A percentile compares a stretch with the other conserved stretches of the same genome.
Evolutionary conservation across 2,797 vertebrate species (phyloP).

Genomic region (Tangara arthus): DNA sequence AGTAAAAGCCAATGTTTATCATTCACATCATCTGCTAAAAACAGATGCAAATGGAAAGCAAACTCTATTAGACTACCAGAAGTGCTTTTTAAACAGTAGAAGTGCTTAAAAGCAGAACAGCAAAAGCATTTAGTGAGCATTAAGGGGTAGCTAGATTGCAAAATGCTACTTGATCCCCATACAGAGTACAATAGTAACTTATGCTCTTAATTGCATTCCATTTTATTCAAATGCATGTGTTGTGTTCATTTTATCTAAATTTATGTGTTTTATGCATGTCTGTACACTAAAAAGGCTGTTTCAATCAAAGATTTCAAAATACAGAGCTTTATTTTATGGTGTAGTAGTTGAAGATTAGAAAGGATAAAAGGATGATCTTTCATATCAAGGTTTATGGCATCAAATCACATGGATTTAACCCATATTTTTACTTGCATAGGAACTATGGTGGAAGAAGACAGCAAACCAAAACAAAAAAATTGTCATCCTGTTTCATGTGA

Average conservation of each 20-base stretch:
- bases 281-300: not conserved
- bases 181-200: not conserved
- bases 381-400: not conserved
- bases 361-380: conserved; percentile 42
- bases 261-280: not conserved
- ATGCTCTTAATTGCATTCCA: not conserved
- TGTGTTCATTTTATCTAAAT: not conserved
- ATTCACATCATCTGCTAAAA: not conserved
- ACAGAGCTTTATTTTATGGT: conserved; percentile 35
- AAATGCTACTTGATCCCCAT: not conserved
- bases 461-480: not conserved
- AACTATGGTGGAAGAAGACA: not conserved
- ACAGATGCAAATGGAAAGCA: conserved; percentile 20
- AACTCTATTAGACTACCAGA: not conserved
- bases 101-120: not conserved
- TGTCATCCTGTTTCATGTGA: not conserved
- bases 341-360: conserved; percentile 34
- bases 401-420: not conserved
- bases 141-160: not conserved
- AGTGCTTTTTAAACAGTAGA: not conserved
- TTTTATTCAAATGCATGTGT: not conserved
- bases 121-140: not conserved
- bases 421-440: not conserved
- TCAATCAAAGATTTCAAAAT: not conserved
- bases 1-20: conserved; percentile 1